Percentiles rank a stretch among this genome's conserved stretches.
Evolutionary conservation across 2,888 invertebrate species (phyloP).

Genomic region (Meteorus colon): DNA sequence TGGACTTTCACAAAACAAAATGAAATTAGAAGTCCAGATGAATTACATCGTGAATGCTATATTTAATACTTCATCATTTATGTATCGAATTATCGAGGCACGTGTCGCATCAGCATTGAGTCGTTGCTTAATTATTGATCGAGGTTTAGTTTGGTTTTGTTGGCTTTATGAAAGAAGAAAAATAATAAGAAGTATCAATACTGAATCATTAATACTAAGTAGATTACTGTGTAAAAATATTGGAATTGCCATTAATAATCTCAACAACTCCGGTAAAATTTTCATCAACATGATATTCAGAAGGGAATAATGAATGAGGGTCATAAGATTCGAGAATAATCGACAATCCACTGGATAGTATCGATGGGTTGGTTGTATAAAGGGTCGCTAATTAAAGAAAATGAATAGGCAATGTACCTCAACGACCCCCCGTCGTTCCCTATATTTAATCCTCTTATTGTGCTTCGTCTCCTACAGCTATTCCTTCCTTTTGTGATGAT

Average conservation of each 20-base stretch:
- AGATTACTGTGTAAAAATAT: neutral
- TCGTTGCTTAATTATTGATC: too few relatives aligned
- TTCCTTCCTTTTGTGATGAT: conserved; percentile 27
- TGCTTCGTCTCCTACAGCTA: neutral
- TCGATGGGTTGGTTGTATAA: neutral
- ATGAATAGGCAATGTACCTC: conserved; percentile 26
- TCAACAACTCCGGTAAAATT: neutral
- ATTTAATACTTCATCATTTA: conserved; percentile 4
- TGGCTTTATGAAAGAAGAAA: neutral
- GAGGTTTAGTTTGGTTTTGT: neutral
- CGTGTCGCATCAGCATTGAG: conserved; percentile 26
- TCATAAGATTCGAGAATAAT: conserved; percentile 23
- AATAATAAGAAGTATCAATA: neutral
- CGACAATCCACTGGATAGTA: conserved; percentile 1
- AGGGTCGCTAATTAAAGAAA: conserved; percentile 25
- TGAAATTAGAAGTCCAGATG: conserved; percentile 51
- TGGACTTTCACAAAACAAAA: conserved; percentile 47
- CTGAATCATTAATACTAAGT: neutral
- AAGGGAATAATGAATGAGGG: conserved; percentile 21
- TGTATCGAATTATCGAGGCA: neutral
- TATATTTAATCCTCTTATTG: conserved; percentile 28
- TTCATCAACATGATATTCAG: neutral
- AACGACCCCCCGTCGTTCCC: neutral
- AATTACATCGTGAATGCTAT: conserved; percentile 44
- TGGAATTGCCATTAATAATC: conserved; percentile 6